Base-by-base conservation (phyloP, 2,113 vertebrate species). In the Myotis brandtii region DNA sequence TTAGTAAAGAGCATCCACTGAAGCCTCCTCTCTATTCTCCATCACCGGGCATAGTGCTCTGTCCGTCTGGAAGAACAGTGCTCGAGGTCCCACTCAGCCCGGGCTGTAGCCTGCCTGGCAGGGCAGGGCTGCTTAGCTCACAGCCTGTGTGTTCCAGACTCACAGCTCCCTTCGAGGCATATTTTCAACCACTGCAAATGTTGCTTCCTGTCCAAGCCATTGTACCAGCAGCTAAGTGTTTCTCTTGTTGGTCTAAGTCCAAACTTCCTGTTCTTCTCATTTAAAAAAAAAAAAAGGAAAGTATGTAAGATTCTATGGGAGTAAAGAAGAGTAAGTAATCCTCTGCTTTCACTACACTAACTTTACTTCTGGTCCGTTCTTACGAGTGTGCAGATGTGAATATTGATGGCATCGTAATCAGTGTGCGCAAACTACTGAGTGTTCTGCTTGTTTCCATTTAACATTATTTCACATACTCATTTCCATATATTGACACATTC, bases 401-500 rank as follows among this genome's bases (percentile, higher is more conserved):
- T 96, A 96, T 86, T 72, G 88, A 91, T 86, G 86, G 94, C 91
- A 20, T 32, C 48, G 82, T 46, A 91, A 93, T 91, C 93, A 90
- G 56, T 14, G 34, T 18, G 8, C 75, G 67, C 50, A 59, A 76
- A 89, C 75, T 43, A 50, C 23, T 11, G 62, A 12, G 43, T 59
- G 75, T 66, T 89, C 77, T 79, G 73, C 79, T 89, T 91, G 37
- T 88, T 89, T 88, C 86, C 73, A 84, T 62, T 89, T 67, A 93
- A 62, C 43, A 30, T 70, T 86, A 79, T 89, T 96, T 89, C 91
- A 46, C 37, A 37, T 32, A 34, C 59, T 94, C 62, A 90, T 97
- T 97, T 97, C 88, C 95, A 95, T 96, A 72, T 95, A 90, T 92
- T 62, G 95, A 96, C 81, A 79, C 23, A 66, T 10, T 37, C 64